Evolutionary conservation across 1,140 invertebrate genomes (phyloP).

Genomic region (Dendroctonus ponderosae): DNA sequence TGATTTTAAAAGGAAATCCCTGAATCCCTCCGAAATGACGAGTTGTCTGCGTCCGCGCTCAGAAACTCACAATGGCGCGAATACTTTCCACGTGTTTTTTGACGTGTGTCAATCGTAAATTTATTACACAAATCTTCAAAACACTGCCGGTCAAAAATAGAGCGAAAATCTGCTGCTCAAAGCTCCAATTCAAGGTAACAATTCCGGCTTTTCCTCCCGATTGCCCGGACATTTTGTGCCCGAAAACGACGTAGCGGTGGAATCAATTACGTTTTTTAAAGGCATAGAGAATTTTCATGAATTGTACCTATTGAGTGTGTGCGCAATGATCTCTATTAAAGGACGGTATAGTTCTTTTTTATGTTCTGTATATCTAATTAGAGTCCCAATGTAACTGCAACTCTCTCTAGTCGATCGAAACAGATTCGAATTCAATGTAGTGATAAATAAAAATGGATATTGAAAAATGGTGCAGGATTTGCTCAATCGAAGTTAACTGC

Average conservation of each 20-base stretch:
- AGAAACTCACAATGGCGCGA: conserved; percentile 42
- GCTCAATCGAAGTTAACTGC: conserved; percentile 52
- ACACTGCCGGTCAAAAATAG: conserved; percentile 10
- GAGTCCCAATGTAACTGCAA: conserved; percentile 25
- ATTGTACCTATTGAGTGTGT: conserved; percentile 47
- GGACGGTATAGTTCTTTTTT: conserved; percentile 38
- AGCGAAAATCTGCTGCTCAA: not conserved
- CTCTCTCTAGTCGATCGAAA: conserved; percentile 10
- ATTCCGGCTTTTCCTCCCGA: not conserved
- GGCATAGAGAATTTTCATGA: conserved; percentile 45
- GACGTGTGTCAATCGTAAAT: conserved; percentile 43
- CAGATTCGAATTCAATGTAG: conserved; percentile 37
- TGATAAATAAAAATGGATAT: conserved; percentile 41
- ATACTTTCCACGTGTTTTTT: conserved; percentile 44
- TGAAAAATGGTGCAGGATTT: conserved; percentile 54
- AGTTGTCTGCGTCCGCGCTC: conserved; percentile 33
- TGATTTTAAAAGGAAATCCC: conserved; percentile 40
- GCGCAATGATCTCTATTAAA: conserved; percentile 45
- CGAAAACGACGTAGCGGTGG: not conserved
- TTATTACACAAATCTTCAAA: conserved; percentile 21
- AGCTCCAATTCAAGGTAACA: not conserved
- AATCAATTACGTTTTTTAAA: conserved; percentile 40
- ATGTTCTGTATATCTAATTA: conserved; percentile 34
- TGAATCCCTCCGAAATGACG: conserved; percentile 24
- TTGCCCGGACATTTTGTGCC: not conserved